Evolutionary conservation across 2,797 vertebrate genomes (phyloP), one percentile per base, ranked within the genome.

Genomic region (Enteromius trimaculatus): DNA sequence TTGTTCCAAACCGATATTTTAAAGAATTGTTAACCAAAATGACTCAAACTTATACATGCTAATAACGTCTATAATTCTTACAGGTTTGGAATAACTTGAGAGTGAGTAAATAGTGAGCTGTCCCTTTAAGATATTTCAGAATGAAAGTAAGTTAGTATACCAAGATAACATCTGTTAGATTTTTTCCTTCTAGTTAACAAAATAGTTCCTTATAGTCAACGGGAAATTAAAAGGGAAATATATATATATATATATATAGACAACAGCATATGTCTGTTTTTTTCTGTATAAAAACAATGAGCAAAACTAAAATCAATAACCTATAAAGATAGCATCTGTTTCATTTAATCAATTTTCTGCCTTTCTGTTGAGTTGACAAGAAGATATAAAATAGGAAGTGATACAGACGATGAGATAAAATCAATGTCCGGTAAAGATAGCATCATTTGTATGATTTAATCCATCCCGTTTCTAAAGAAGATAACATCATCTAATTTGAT

Each of bases 391-490:
- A 81, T 19, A 53, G 1, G 1, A 26, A 47, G 21, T n/a, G 9
- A 44, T 47, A 62, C n/a, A 3, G 21, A 26, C 19, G 13, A 7
- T 37, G 21, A 21, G 13, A 6, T n/a, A 1, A 76, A 58, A 76
- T 39, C 21, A 39, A 2, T 26, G 10, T 64, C 31, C 26, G 17
- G 13, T 64, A 6, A 31, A 4, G 39, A 49, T 49, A 49, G 37
- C 42, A 37, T 34, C 3, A 55, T 55, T 34, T 79, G 29, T 69
- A 6, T 80, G 69, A 81, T 81, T 62, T 31, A 26, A 71, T 80
- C 51, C 5, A 29, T 10, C 19, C 0, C 10, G 65, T 44, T 19
- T 29, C 19, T 19, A 17, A 49, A 37, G 4, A 53, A 37, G 21
- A 68, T 79, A 19, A 21, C 1, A 10, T 51, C 19, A 53, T 37